Evolutionary conservation across 64 coral and sea anemone species (phyloP), one percentile per base, ranked within the genome.

Genomic region (Trachythela sp.): DNA sequence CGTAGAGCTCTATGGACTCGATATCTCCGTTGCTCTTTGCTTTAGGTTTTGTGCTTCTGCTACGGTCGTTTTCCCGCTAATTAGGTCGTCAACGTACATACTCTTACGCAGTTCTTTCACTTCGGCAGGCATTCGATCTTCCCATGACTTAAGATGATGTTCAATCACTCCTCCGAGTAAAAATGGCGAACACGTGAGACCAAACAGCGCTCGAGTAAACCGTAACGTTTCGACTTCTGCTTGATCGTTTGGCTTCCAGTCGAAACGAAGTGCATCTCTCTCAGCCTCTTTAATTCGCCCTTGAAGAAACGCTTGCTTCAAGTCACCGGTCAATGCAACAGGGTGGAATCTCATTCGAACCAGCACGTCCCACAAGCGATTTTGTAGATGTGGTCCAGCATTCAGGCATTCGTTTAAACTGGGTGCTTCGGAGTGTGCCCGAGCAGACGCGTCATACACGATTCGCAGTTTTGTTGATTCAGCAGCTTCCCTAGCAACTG

Each of bases 291-390:
- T 39, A 40, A 90, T 90, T 26, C 48, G 72, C 38, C 84, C 49
- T 35, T 90, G 88, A 48, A 90, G 77, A 33, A 90, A 90, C 14
- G 88, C 88, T 75, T 90, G 71, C 48, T 90, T 43, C 8, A 90
- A 39, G 30, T 90, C 88, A 0, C 40, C 88, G 6, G 88, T 84
- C 20, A 84, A 30, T 13, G 36, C 80, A 20, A 85, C 36, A 11
- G 88, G 75, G 50, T 84, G 39, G 67, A 76, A 77, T n/a, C 51
- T 32, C 48, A 56, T 51, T 54, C 88, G 67, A 6, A 84, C 80
- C 36, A 85, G 32, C 22, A 90, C 33, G 72, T 84, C 77, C 88
- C 88, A 85, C 8, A 90, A 30, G 20, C 77, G 72, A 70, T 90
- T 90, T 40, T 90, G 88, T 3, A 90, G 37, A 31, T 48, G 48